Conservation (phyloP, 2,113 vertebrate species). For the Alethe castanea region DNA sequence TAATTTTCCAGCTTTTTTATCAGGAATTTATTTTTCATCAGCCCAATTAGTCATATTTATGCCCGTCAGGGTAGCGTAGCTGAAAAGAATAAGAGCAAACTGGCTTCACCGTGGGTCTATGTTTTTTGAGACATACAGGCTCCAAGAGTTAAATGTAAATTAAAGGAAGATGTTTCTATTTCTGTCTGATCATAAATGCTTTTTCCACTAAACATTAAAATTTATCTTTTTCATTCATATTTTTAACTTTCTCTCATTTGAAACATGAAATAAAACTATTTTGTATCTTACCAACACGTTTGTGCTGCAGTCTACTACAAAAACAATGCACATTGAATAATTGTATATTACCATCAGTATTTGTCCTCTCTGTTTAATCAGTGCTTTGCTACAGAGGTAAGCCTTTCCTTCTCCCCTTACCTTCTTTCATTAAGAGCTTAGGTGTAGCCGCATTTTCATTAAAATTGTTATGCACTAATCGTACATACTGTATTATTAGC, state of each 20-base stretch:
- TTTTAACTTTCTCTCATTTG: not conserved
- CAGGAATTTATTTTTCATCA: not conserved
- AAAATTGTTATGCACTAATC: not conserved
- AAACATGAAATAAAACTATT: not conserved
- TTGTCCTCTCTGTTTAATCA: not conserved
- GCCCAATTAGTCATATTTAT: not conserved
- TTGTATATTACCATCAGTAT: not conserved
- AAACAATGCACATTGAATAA: not conserved
- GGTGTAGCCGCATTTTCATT: not conserved
- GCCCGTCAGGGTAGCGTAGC: not conserved
- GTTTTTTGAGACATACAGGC: not conserved
- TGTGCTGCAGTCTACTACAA: not conserved
- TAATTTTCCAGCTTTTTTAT: slow-evolving; percentile 16
- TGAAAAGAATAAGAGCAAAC: not conserved
- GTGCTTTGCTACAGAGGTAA: not conserved
- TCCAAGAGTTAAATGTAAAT: not conserved
- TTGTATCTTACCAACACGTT: not conserved
- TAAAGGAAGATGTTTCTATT: not conserved
- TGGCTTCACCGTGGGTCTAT: not conserved
- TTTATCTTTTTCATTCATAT: not conserved
- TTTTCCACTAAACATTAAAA: not conserved
- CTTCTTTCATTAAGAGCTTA: not conserved
- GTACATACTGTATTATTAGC: not conserved
- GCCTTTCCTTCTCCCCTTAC: not conserved
- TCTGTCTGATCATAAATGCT: not conserved